These are phyloP conservation scores for Notodonta dromedarius DNA, from an alignment of 2,888 invertebrate species.

Conservation along the genomic window DNA sequence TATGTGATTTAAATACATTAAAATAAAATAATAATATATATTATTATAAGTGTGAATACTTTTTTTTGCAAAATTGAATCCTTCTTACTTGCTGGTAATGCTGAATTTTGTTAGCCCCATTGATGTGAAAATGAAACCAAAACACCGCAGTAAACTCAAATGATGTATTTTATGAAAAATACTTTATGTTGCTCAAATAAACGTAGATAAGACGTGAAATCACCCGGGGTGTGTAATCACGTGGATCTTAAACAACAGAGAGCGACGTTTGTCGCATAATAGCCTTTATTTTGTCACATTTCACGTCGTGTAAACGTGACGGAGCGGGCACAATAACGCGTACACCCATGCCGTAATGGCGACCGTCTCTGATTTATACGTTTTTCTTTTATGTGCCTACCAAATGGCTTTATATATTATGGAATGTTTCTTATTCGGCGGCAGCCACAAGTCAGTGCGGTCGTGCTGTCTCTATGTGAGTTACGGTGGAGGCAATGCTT, in stretches of 20 bases:
- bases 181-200: background rate
- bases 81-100: too few species aligned
- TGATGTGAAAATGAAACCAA: too few species aligned
- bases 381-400: slow-evolving; percentile 78
- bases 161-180: too few species aligned
- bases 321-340: slow-evolving; percentile 72
- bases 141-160: too few species aligned
- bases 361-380: slow-evolving; percentile 78
- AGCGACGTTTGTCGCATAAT: slow-evolving; percentile 66
- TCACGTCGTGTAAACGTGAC: slow-evolving; percentile 72
- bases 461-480: slow-evolving; percentile 54
- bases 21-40: too few species aligned
- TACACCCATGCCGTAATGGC: slow-evolving; percentile 69
- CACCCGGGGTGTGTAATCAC: slow-evolving; percentile 36
- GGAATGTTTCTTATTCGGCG: slow-evolving; percentile 63
- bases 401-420: slow-evolving; percentile 73
- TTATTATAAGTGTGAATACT: too few species aligned
- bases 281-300: slow-evolving; percentile 74
- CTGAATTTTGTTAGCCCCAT: too few species aligned
- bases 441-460: slow-evolving; percentile 54
- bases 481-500: slow-evolving; percentile 51
- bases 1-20: too few species aligned
- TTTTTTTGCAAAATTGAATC: too few species aligned
- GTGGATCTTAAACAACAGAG: slow-evolving; percentile 43
- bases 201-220: slow-evolving; percentile 14